Evolutionary conservation across 2,888 invertebrate species (phyloP), one percentile per base, ranked within the genome.

Genomic region (Lasioglossum marginatum): DNA sequence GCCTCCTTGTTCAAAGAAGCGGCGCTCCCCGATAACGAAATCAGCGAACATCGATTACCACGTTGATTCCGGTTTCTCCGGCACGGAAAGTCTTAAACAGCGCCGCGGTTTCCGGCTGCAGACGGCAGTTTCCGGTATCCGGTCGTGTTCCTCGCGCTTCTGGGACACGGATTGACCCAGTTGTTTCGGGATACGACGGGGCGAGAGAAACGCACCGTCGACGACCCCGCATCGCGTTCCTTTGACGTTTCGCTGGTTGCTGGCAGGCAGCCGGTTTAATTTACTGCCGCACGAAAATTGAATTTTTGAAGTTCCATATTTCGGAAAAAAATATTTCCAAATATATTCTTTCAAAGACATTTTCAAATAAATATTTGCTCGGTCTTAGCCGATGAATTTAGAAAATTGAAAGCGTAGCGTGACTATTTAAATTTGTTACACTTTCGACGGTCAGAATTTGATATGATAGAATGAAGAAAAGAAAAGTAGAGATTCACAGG

Each of bases 141-240:
- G 82, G 71, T 57, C 14, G 52, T 8, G 37, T 57, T 45, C 48
- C 72, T 34, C 72, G 74, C 19, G 72, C 31, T 77, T 71, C 73
- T 66, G 76, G 80, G 77, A 85, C 73, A 66, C 79, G 75, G 79
- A 78, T 77, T 82, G 88, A 88, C 87, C 87, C 66, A 88, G 81
- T 88, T 88, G 43, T 60, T 68, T 52, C 73, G 68, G 74, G 79
- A 60, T 23, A 73, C 45, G 72, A 52, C 16, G 3, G 45, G 23
- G 5, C 4, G 48, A 4, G 72, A 6, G 72, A 75, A 77, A 78
- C 82, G 82, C 81, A 73, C 76, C 71, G 63, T 34, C 66, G 27
- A 63, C 23, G 74, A 85, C 66, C 78, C 75, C 66, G 74, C 2
- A 12, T 52, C 52, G 57, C n/a, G n/a, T 85, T 85, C 81, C 85